phyloP scores from a whole-genome alignment of 1,140 invertebrate genomes.

The Hyles euphorbiae region DNA sequence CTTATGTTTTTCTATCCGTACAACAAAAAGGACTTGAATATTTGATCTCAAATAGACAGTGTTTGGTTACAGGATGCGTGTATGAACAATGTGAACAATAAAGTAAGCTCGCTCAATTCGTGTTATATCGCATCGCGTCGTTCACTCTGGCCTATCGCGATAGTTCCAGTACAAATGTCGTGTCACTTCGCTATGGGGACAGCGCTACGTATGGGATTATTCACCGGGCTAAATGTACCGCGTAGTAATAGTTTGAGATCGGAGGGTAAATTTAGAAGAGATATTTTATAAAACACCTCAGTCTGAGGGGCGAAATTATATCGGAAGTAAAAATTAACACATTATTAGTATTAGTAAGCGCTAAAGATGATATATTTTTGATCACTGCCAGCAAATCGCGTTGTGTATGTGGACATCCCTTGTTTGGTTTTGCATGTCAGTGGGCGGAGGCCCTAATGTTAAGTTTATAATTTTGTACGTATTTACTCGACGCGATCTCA shows the following conservation, averaged over 20 bases:
- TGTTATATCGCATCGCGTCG: background rate
- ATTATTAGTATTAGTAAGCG: slow-evolving; percentile 22
- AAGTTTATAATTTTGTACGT: slow-evolving; percentile 4
- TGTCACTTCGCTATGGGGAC: slow-evolving; percentile 17
- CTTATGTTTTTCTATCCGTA: slow-evolving; percentile 42
- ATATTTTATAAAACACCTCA: slow-evolving; percentile 61
- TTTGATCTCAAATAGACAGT: slow-evolving; percentile 62
- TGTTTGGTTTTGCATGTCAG: slow-evolving; percentile 17
- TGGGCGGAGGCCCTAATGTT: slow-evolving; percentile 12
- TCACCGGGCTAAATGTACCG: slow-evolving; percentile 18
- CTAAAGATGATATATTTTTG: slow-evolving; percentile 60
- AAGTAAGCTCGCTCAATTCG: slow-evolving; percentile 26
- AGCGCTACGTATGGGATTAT: slow-evolving; percentile 20
- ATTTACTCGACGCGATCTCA: slow-evolving; percentile 7
- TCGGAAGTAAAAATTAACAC: slow-evolving; percentile 32
- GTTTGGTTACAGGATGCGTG: slow-evolving; percentile 17
- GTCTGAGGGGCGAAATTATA: slow-evolving; percentile 45
- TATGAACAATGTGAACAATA: slow-evolving; percentile 11
- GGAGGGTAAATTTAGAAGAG: slow-evolving; percentile 43
- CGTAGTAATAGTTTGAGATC: slow-evolving; percentile 38
- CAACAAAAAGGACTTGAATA: slow-evolving; percentile 51
- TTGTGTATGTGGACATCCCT: slow-evolving; percentile 21
- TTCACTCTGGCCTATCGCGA: slow-evolving; percentile 39
- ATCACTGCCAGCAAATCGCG: slow-evolving; percentile 64
- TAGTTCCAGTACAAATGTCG: slow-evolving; percentile 55